These are phyloP conservation scores for Megalonaias nervosa DNA, from an alignment of 1,140 invertebrate genomes.

Conservation along the genomic window DNA sequence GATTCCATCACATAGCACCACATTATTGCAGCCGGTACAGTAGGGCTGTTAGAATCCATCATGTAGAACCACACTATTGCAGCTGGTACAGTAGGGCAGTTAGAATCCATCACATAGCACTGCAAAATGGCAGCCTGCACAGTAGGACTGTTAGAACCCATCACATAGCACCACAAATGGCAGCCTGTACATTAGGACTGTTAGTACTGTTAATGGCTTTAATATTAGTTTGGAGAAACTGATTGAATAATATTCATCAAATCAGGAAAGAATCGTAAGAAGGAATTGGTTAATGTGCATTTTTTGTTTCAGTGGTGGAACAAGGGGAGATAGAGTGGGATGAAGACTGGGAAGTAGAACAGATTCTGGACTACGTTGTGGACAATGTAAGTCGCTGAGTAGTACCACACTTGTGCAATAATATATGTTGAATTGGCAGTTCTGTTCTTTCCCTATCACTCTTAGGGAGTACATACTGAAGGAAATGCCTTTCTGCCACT, in stretches of 20 bases:
- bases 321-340: conserved; percentile 63
- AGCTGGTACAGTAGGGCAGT: not conserved
- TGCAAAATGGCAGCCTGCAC: not conserved
- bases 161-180: not conserved
- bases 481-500: too few species aligned
- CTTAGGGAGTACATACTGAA: too few species aligned
- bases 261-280: not conserved
- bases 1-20: not conserved
- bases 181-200: not conserved
- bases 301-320: conserved; percentile 59
- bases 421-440: not conserved
- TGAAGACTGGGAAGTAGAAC: conserved; percentile 61
- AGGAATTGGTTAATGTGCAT: not conserved
- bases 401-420: not conserved
- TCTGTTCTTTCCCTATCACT: too few species aligned
- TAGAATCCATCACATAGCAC: not conserved
- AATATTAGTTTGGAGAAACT: not conserved
- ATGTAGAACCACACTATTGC: not conserved
- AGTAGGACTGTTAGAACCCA: not conserved
- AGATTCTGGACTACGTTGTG: conserved; percentile 59
- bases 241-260: not conserved
- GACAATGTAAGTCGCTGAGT: conserved; percentile 52
- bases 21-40: not conserved
- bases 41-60: not conserved
- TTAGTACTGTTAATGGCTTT: not conserved